Evolutionary conservation across 2,797 vertebrate genomes (phyloP).

Genomic region (Crocodylus rhombifer): DNA sequence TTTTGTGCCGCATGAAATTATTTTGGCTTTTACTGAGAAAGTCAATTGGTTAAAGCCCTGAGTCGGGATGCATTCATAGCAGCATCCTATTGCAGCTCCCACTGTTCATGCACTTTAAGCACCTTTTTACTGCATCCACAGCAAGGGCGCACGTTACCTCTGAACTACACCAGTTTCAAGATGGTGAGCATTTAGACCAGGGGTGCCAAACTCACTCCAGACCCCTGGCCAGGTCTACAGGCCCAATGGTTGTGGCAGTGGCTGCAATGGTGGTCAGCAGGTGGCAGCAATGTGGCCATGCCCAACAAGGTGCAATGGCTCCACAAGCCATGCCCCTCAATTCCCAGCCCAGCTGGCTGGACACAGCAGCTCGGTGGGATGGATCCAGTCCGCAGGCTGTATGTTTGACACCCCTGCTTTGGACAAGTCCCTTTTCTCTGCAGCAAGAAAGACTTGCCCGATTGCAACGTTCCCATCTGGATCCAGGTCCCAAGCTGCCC

Average conservation of each 20-base stretch:
- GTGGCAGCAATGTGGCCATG: too few species aligned
- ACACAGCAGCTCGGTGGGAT: neutral
- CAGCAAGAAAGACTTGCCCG: neutral
- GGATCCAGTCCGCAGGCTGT: too few species aligned
- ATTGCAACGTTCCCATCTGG: neutral
- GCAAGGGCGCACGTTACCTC: too few species aligned
- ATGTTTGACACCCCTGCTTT: too few species aligned
- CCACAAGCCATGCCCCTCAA: too few species aligned
- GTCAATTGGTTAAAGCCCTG: neutral
- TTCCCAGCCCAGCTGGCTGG: too few species aligned
- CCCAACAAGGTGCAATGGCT: too few species aligned
- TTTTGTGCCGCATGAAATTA: neutral
- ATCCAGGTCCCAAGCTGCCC: neutral
- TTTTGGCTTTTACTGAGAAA: neutral
- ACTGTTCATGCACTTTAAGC: neutral
- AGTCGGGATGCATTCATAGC: neutral
- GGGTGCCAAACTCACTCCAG: too few species aligned
- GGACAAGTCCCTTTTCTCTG: accelerated
- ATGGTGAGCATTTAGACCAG: neutral
- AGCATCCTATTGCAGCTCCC: neutral
- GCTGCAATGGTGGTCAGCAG: too few species aligned
- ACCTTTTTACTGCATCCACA: accelerated
- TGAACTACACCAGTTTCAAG: neutral
- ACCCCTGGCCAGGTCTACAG: too few species aligned
- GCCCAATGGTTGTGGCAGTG: too few species aligned